Base-by-base conservation (phyloP, 2,888 invertebrate genomes). In the Noctua janthina region DNA sequence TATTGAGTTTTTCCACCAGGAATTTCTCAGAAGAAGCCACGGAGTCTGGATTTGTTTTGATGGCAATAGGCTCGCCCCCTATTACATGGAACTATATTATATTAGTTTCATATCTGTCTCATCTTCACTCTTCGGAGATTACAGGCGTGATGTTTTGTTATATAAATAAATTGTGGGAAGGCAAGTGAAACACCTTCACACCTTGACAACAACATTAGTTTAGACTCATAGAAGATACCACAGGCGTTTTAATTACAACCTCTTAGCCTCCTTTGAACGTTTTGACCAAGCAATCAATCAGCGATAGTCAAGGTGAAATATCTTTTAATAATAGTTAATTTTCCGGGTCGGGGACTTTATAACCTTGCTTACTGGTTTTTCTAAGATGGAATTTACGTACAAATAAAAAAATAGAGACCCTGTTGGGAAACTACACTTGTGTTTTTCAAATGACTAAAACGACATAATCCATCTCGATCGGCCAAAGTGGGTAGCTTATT, bases 221-320 rank as follows among this genome's bases (percentile, higher is more conserved):
- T 68, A 66, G 29, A 54, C 7, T 72, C 68, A 39, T 82, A 29
- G 64, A 69, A 73, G n/a, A 78, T 73, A 74, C 46, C 1, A 72
- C 51, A 70, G 3, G 51, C 7, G 39, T 69, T 78, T 76, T 70
- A 82, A 87, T 80, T 68, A 59, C 23, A 35, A 49, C 66, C 15
- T 70, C 43, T 73, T 49, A 49, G 23, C 35, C 6, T 35, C 49
- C 23, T 74, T 72, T 49, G n/a, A 78, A 54, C 59, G 46, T 78
- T 83, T 62, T 73, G 64, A 13, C n/a, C 39, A 81, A 69, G 69
- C 51, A 75, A 70, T 67, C 64, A 76, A 78, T 74, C 76, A 70
- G 39, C 11, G 17, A 35, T 20, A 72, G n/a, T 70, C 64, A 86
- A 82, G 46, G 70, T 15, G 7, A 67, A 73, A 59, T 64, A 64